Evolutionary conservation across 2,113 vertebrate species (phyloP).

Genomic region (Xiphias gladius): DNA sequence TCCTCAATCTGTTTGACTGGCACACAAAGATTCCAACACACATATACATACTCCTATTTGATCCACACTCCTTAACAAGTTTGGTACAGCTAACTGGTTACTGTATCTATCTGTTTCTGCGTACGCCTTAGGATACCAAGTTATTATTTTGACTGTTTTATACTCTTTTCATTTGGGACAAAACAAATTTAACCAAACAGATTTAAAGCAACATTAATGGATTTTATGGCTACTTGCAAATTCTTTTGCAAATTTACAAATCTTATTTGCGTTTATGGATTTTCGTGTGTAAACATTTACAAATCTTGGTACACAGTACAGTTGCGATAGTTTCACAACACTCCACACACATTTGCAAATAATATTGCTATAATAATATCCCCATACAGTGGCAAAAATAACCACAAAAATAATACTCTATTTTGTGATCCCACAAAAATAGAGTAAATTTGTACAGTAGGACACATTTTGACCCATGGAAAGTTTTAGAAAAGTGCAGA

Average conservation of each 20-base stretch:
- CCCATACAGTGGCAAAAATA: neutral
- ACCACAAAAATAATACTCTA: too few relatives aligned
- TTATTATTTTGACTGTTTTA: neutral
- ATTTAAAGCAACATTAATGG: neutral
- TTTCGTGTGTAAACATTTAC: too few relatives aligned
- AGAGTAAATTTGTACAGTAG: neutral
- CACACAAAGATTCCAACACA: conserved; percentile 35
- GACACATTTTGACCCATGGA: neutral
- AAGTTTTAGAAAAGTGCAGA: neutral
- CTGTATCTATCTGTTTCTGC: conserved; percentile 5
- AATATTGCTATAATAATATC: neutral
- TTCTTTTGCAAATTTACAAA: too few relatives aligned
- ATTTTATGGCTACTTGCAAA: neutral
- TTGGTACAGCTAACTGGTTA: conserved; percentile 12
- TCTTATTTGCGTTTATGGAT: too few relatives aligned
- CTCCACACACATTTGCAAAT: too few relatives aligned
- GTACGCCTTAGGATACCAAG: neutral
- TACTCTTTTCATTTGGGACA: neutral
- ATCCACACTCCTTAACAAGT: neutral
- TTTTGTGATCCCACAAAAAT: too few relatives aligned
- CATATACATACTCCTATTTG: neutral
- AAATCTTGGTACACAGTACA: neutral
- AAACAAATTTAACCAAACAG: neutral
- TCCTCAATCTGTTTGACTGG: conserved; percentile 50
- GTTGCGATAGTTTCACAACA: too few relatives aligned